Conservation (phyloP, 2,113 vertebrate species). For the Tachysurus vachellii region DNA sequence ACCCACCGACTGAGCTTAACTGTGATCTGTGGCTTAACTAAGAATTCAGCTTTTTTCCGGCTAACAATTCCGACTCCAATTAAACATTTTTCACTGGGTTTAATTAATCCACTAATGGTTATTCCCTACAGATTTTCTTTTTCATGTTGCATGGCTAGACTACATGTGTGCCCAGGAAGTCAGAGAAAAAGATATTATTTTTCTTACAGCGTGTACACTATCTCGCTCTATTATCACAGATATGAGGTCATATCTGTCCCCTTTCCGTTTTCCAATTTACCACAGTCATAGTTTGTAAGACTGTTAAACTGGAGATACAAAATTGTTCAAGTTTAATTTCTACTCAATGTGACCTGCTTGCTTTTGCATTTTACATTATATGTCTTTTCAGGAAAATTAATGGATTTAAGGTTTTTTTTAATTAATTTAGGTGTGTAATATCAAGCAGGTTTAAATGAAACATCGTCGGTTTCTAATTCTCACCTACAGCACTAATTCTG, state of each 20-base stretch:
- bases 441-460: conserved; percentile 5
- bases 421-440: conserved; percentile 19
- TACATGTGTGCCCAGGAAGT: neutral
- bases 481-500: conserved; percentile 24
- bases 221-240: neutral
- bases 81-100: neutral
- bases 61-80: neutral
- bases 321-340: neutral
- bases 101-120: conserved; percentile 15
- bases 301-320: neutral
- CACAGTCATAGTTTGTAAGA: neutral
- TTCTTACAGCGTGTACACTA: neutral
- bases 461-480: conserved; percentile 30
- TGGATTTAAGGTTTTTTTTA: neutral
- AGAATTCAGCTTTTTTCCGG: neutral
- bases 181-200: neutral
- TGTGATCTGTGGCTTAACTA: neutral
- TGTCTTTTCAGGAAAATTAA: conserved; percentile 25
- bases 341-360: neutral
- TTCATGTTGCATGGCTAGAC: neutral
- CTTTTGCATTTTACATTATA: neutral
- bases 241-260: neutral
- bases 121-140: neutral
- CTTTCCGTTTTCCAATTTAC: neutral
- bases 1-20: neutral